A percentile compares a stretch with the other conserved stretches of the same genome.
phyloP scores from a whole-genome alignment of 2,113 vertebrate genomes.

The Protobothrops mucrosquamatus region DNA sequence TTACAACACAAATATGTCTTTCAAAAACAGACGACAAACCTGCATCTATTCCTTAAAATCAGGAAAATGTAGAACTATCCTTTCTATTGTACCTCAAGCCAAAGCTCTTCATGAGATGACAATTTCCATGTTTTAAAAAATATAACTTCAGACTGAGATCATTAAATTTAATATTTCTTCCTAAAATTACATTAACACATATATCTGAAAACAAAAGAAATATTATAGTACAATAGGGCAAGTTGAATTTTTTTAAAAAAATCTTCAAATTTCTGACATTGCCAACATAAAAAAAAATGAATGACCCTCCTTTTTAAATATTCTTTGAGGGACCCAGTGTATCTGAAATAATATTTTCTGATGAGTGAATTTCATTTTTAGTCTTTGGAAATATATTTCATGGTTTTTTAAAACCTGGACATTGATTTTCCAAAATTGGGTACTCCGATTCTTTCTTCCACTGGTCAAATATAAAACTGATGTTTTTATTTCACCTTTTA shows the following conservation, averaged over 20 bases:
- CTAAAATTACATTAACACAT: neutral
- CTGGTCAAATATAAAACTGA: neutral
- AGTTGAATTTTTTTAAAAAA: neutral
- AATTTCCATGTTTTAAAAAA: neutral
- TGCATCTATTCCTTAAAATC: neutral
- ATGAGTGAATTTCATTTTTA: neutral
- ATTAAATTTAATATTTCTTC: neutral
- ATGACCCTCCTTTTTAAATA: neutral
- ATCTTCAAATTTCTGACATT: neutral
- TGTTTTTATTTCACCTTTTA: neutral
- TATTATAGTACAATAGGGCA: neutral
- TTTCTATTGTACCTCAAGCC: neutral
- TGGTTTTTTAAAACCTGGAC: neutral
- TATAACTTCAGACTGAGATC: neutral
- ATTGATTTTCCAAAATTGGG: too few species aligned
- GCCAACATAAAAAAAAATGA: neutral
- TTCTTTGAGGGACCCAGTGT: neutral
- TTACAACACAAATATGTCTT: neutral
- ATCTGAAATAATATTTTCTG: neutral
- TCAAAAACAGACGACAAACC: neutral
- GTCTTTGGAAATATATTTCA: neutral
- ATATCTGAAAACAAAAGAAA: neutral
- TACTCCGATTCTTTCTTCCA: neutral
- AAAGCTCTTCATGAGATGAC: neutral
- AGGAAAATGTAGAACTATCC: neutral